phyloP scores from a whole-genome alignment of 1,140 invertebrate species.

The Caenorhabditis inopinata region DNA sequence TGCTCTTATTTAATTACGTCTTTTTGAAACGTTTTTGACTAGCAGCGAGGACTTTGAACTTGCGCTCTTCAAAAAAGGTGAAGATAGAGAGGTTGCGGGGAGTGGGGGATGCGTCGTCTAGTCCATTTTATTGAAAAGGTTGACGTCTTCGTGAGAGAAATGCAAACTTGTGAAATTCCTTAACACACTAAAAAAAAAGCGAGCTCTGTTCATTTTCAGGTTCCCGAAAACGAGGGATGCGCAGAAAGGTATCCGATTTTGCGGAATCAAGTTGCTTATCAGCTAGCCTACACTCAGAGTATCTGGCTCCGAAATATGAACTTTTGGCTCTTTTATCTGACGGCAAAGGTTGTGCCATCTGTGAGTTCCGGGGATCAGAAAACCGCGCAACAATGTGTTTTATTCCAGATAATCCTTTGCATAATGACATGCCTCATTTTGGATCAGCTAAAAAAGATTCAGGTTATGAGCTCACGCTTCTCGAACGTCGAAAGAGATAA shows the following conservation, averaged over 20 bases:
- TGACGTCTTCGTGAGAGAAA: no score
- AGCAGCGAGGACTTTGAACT: no score
- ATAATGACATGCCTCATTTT: slow-evolving; percentile 56
- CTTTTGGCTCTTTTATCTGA: slow-evolving; percentile 57
- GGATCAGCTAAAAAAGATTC: slow-evolving; percentile 50
- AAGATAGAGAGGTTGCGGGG: not conserved
- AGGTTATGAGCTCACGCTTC: slow-evolving; percentile 50
- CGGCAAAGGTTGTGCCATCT: slow-evolving; percentile 56
- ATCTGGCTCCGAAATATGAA: slow-evolving; percentile 45
- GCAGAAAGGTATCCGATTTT: slow-evolving; percentile 27
- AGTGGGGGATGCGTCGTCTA: not conserved
- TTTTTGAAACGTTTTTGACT: not conserved
- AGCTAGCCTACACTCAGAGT: slow-evolving; percentile 13
- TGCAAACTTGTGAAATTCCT: not conserved
- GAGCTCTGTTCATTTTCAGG: slow-evolving; percentile 15
- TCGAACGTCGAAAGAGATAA: slow-evolving; percentile 49
- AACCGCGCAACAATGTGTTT: not conserved
- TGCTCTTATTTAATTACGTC: slow-evolving; percentile 8
- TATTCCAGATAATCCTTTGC: slow-evolving; percentile 47
- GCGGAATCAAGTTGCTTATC: slow-evolving; percentile 29
- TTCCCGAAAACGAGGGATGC: slow-evolving; percentile 42
- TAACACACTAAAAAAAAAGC: no score
- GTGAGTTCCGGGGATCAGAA: not conserved
- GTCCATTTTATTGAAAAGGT: not conserved
- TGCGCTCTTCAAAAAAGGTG: no score